Evolutionary conservation across 2,888 invertebrate genomes (phyloP), one percentile per base, ranked within the genome.

Genomic region (Ophion obscuratus): DNA sequence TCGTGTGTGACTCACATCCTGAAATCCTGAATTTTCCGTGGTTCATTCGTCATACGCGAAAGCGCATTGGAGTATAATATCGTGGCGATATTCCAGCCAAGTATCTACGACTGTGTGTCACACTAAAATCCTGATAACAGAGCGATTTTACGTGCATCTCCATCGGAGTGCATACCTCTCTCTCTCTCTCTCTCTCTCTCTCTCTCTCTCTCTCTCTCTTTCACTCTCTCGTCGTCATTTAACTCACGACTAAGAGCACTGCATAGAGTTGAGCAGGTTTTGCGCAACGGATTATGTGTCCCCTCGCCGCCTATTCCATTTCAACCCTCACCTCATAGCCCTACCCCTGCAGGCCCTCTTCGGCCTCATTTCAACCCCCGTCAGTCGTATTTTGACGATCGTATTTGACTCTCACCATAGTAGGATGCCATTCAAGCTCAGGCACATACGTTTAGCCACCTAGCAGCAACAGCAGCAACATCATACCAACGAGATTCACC

Each of bases 361-460:
- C 36, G 9, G 14, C 31, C 10, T 27, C 47, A 57, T 47, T 40
- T n/a, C 24, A 67, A 40, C 24, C 36, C 44, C 70, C 79, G 70
- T 67, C 78, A 68, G 77, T 86, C 75, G 86, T 81, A 76, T 86
- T 86, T 84, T 84, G 86, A 84, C 86, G 84, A 86, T 86, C 78
- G 81, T 81, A 81, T 86, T 86, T 84, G 81, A 84, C 61, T 86
- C 78, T 78, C 59, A 67, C 61, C 70, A 53, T 11, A 24, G 57
- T 68, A 66, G 68, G 62, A 78, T 71, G 84, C 64, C 73, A 78
- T 86, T 86, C 71, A 61, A 81, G 81, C 80, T 77, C 75, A 47
- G 77, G 76, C 79, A 86, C 76, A 74, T 81, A 81, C 80, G 68
- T 66, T 77, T 62, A 68, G 44, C 57, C 77, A 40, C 27, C 84